These are phyloP conservation scores for Phalangium opilio DNA, from an alignment of 2,888 invertebrate species.

Conservation along the genomic window DNA sequence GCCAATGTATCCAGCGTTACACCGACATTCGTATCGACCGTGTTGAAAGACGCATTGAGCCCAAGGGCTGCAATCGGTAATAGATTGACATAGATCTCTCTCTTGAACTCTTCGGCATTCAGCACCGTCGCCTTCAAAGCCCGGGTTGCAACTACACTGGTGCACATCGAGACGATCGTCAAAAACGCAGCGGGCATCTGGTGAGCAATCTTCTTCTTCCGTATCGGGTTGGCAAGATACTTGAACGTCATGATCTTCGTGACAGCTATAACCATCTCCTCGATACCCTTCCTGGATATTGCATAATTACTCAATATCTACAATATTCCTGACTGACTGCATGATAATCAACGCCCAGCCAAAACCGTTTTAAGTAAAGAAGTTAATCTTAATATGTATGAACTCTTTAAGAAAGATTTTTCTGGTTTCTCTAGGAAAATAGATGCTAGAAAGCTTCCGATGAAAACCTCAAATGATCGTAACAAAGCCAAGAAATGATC, in stretches of 20 bases:
- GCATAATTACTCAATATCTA: too few species aligned
- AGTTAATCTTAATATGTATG: too few species aligned
- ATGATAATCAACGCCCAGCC: too few species aligned
- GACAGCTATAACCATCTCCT: slow-evolving; percentile 13
- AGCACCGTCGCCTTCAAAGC: slow-evolving; percentile 33
- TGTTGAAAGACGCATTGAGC: too few species aligned
- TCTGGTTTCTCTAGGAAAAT: too few species aligned
- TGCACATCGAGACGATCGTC: slow-evolving; percentile 23
- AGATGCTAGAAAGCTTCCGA: too few species aligned
- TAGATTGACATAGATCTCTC: neutral
- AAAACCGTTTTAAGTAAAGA: too few species aligned
- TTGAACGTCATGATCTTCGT: slow-evolving; percentile 4
- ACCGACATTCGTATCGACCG: slow-evolving; percentile 27
- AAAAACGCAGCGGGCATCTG: slow-evolving; percentile 19
- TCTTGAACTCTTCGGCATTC: slow-evolving; percentile 20
- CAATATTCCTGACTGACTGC: too few species aligned
- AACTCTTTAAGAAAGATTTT: too few species aligned
- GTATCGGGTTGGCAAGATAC: neutral
- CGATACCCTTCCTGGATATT: slow-evolving; percentile 2
- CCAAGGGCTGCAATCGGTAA: too few species aligned
- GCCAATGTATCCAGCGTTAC: slow-evolving; percentile 31
- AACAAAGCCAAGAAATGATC: too few species aligned
- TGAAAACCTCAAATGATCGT: too few species aligned
- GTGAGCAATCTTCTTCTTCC: slow-evolving; percentile 39
- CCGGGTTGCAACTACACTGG: slow-evolving; percentile 30